phyloP scores from a whole-genome alignment of 2,888 invertebrate genomes.

The Dinocampus coccinellae region DNA sequence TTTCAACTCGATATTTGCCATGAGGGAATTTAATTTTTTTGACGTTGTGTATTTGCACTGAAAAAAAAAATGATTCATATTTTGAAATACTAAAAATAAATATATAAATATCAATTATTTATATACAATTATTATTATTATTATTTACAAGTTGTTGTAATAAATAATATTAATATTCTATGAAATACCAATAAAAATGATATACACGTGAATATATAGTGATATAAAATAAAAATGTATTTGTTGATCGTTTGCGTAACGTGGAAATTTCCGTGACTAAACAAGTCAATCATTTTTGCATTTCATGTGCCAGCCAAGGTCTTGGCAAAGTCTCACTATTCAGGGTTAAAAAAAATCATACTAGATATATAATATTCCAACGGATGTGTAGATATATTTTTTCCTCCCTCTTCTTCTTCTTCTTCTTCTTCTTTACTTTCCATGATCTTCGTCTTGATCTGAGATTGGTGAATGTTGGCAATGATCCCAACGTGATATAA shows the following conservation, averaged over 20 bases:
- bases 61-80: background rate
- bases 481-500: background rate
- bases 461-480: slow-evolving; percentile 20
- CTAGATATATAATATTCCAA: background rate
- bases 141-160: background rate
- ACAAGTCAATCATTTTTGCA: background rate
- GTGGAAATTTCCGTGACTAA: background rate
- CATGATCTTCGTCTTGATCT: background rate
- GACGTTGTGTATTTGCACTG: background rate
- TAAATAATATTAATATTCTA: background rate
- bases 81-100: background rate
- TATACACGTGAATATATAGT: background rate
- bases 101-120: background rate
- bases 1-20: background rate
- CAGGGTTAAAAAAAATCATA: background rate
- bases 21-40: background rate
- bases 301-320: background rate
- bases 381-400: background rate
- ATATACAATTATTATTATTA: too few relatives aligned
- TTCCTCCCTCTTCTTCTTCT: background rate
- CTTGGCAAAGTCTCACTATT: background rate
- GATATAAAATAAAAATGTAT: background rate
- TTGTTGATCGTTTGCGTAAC: background rate
- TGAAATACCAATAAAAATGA: background rate
- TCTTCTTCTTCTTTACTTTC: background rate